Base-by-base conservation (phyloP, 2,797 vertebrate genomes). In the Parotocinclus haroldoi region DNA sequence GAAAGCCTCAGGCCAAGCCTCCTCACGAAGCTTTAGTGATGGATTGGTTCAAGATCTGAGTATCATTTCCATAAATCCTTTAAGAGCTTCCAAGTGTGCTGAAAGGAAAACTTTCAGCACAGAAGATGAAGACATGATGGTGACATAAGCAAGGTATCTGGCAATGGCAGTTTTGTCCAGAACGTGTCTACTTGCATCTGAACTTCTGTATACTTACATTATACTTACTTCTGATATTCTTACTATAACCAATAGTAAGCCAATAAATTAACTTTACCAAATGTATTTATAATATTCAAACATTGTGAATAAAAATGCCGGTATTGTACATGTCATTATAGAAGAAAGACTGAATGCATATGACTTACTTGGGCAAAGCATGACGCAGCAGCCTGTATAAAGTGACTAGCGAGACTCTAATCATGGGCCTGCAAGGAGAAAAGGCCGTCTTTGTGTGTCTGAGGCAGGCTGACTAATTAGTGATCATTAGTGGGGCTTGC, bases 1-100 rank as follows among this genome's bases (percentile, higher is more conserved):
- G 84, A 75, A 75, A 77, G 49, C 78, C 68, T 77, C 76, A 81
- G 82, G 80, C 81, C 80, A 77, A 39, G 61, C 81, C 78, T 61
- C 66, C 38, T 27, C 27, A 27, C 5, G 27, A 27, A 27, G 27
- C 27, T 27, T 27, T 27, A 27, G 27, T 27, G 27, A 27, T 5
- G 27, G 27, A 27, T 27, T 27, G 27, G 27, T 27, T 27, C 27
- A 27, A 27, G 27, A 27, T 27, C 27, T 27, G 45, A 63, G 51
- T 37, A 58, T 61, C 38, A 69, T 58, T 63, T 38, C 45, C 46
- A 59, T 61, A 46, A 60, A 65, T 71, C 69, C 62, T 55, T 46
- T 37, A 46, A 56, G 52, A 48, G 55, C 49, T 58, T 71, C 38
- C 39, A 45, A 59, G 56, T 59, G 40, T 71, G 62, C 62, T 60